Evolutionary conservation across 2,797 vertebrate genomes (phyloP), one percentile per base, ranked within the genome.

Genomic region (Antrozous pallidus): DNA sequence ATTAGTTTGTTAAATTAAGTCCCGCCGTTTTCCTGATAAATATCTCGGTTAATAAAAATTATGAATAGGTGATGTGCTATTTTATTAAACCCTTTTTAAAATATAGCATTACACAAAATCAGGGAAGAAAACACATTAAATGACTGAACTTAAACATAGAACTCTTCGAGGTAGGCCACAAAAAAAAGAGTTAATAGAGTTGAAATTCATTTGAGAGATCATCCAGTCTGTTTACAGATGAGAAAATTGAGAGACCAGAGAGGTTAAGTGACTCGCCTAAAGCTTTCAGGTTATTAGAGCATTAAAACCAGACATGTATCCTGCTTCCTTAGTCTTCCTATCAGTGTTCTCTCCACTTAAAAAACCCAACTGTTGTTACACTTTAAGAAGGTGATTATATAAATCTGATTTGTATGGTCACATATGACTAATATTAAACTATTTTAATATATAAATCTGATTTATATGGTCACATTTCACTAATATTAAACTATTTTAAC

Each of bases 91-190:
- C 45, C 73, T 33, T 33, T 65, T 74, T 58, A 13, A 17, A 17
- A 22, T 87, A 7, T 83, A 79, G 4, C 31, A 8, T 85, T 85
- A 47, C 22, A 14, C 74, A 69, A 82, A 74, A 88, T 42, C 42
- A 84, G 71, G 1, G 5, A 69, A 61, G 24, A 80, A 74, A 79
- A 42, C 20, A 33, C 56, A 79, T 67, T 77, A 42, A 42, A 77
- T 82, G 20, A 67, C 91, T 95, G 22, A 2, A 49, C 88, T 83
- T 83, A 91, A 94, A 70, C 61, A 11, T 54, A 70, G 16, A 93
- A 58, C 70, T 75, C 10, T 91, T 86, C 56, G 70, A n/a, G 20
- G 11, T 69, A 86, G 18, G 10, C 42, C 54, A 84, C 38, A 75
- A 20, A 11, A n/a, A 38, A 88, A 73, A 78, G 31, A 90, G 82